Percentiles rank a stretch among this genome's conserved stretches.
Conservation (phyloP, 2,888 invertebrate genomes). For the Melieria crassipennis region DNA sequence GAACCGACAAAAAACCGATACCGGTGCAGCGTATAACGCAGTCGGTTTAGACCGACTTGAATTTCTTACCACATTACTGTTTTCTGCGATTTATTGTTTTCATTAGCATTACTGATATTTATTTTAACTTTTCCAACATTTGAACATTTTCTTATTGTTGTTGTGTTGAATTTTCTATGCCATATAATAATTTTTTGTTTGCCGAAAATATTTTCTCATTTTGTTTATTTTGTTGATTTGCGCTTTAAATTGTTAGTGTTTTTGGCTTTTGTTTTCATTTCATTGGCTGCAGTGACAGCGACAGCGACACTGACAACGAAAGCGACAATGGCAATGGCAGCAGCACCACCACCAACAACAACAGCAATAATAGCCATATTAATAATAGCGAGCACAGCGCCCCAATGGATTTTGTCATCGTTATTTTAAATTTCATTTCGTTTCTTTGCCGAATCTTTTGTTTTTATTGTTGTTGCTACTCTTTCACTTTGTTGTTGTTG, state of each 20-base stretch:
- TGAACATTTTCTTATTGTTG: no score
- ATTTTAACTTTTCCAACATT: constrained; percentile 32
- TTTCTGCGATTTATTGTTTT: constrained; percentile 24
- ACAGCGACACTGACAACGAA: constrained; percentile 5
- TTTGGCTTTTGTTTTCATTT: constrained; percentile 10
- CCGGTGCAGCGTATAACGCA: no score
- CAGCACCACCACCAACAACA: constrained; percentile 17
- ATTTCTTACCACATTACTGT: no score
- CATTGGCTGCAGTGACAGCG: constrained; percentile 7
- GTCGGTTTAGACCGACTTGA: no score
- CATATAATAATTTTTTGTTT: background rate
- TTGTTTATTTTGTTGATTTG: constrained; percentile 12
- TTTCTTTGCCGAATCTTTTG: background rate
- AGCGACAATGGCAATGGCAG: background rate
- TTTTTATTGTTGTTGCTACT: background rate
- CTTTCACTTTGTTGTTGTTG: background rate
- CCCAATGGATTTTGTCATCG: constrained; percentile 59
- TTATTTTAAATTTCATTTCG: constrained; percentile 55
- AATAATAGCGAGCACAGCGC: background rate
- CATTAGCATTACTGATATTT: constrained; percentile 32
- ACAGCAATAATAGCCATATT: background rate
- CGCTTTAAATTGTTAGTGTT: background rate
- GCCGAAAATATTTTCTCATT: constrained; percentile 36
- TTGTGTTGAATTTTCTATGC: no score
- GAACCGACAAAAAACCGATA: no score